Percentiles rank a stretch among this genome's conserved stretches.
Conservation (phyloP, 2,113 vertebrate species). For the Calyptommatus sinebrachiatus region DNA sequence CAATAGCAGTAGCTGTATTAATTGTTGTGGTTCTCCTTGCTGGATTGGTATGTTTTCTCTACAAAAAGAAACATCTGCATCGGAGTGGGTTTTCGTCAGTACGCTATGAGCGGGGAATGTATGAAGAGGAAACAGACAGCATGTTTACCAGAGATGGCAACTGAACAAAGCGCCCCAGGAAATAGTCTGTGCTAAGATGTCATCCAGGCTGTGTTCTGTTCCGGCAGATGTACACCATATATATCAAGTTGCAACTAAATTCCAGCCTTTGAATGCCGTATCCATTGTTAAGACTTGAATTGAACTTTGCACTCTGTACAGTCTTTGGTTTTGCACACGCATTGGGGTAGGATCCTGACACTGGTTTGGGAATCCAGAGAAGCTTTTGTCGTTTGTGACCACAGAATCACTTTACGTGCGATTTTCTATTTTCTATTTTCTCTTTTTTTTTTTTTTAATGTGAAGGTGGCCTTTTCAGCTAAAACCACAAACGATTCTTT, state of each 20-base stretch:
- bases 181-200: not conserved
- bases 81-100: constrained; percentile 76
- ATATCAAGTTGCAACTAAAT: constrained; percentile 34
- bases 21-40: constrained; percentile 64
- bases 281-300: constrained; percentile 19
- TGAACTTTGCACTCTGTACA: constrained; percentile 18
- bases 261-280: constrained; percentile 25
- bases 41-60: constrained; percentile 71
- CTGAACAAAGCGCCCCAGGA: constrained; percentile 43
- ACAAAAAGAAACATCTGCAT: constrained; percentile 73
- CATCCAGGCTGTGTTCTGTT: not conserved
- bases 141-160: constrained; percentile 68
- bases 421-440: not conserved
- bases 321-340: constrained; percentile 17
- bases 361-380: not conserved
- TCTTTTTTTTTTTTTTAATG: not conserved
- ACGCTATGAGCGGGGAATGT: constrained; percentile 83
- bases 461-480: not conserved
- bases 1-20: constrained; percentile 75
- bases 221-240: not conserved
- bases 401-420: not conserved
- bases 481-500: not conserved
- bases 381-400: constrained; percentile 9
- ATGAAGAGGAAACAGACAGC: constrained; percentile 81
- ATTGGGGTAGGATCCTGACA: not conserved